phyloP scores from a whole-genome alignment of 2,888 invertebrate genomes.

The Schizotus pectinicornis region DNA sequence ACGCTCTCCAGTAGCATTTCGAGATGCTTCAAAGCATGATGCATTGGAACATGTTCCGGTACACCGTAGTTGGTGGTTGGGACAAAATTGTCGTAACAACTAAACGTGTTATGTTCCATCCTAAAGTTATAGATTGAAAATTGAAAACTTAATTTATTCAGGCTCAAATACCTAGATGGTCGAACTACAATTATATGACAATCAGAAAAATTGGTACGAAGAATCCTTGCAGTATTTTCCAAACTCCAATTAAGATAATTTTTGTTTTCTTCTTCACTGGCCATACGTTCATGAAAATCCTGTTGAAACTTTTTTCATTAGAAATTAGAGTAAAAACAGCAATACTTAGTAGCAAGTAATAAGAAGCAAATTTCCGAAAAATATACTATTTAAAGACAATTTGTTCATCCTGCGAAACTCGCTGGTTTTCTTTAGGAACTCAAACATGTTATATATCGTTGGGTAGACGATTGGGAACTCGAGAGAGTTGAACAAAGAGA shows the following conservation, averaged over 20 bases:
- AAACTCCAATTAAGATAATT: constrained; percentile 81
- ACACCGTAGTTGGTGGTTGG: constrained; percentile 80
- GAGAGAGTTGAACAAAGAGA: no score
- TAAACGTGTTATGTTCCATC: constrained; percentile 84
- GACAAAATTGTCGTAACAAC: constrained; percentile 90
- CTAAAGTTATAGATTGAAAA: constrained; percentile 55
- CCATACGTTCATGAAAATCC: constrained; percentile 88
- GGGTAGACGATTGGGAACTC: no score
- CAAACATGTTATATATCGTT: no score
- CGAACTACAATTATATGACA: constrained; percentile 75
- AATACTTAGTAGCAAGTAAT: no score
- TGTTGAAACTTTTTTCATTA: constrained; percentile 49
- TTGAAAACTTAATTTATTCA: not conserved
- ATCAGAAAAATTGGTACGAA: constrained; percentile 73
- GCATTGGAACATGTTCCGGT: constrained; percentile 77
- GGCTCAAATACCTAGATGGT: constrained; percentile 68
- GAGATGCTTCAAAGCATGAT: constrained; percentile 76
- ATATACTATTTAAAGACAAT: no score
- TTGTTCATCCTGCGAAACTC: no score
- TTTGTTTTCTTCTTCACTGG: constrained; percentile 69
- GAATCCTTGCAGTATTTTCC: constrained; percentile 74
- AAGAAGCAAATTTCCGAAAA: no score
- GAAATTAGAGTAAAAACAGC: not conserved
- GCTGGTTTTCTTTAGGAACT: no score
- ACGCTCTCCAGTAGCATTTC: constrained; percentile 67